Evolutionary conservation across 2,797 vertebrate species (phyloP), one percentile per base, ranked within the genome.

Genomic region (Tapirus indicus): DNA sequence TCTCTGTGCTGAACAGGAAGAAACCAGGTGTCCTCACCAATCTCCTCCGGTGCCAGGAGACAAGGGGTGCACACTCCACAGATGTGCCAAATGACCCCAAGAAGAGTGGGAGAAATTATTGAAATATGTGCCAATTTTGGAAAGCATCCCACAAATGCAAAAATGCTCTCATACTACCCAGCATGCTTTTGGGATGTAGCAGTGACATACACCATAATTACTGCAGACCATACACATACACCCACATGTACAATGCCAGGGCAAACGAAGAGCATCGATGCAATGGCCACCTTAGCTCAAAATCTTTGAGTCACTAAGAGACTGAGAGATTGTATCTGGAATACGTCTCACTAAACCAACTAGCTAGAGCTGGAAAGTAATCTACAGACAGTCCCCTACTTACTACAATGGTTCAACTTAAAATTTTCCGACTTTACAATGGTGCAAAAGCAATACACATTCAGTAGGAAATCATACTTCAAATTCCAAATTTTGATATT

Each of bases 61-160:
- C 71, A 27, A 95, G 60, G 54, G 38, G 74, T 52, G 3, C 38
- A 38, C 52, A 74, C 89, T 41, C 29, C 20, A 74, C 94, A 94
- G 96, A 92, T 94, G 66, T 95, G 90, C 87, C 96, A 75, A 72
- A 12, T 91, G 92, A 97, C 96, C 85, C 95, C 60, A 32, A 94
- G 77, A 94, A 54, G 85, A n/a, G 94, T 41, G 92, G 23, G 62
- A 74, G 66, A 83, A 79, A 74, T 85, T 52, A 75, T 47, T 85
- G 71, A 92, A 97, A 82, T 94, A 95, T 96, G 71, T 35, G 58
- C 47, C 75, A 72, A 49, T 88, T 94, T 91, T 72, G 52, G 69
- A 97, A 97, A 95, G 88, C 77, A 84, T 38, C 25, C 52, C 52
- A 95, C 47, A 92, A 91, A 85, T 92, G 66, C 87, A 92, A 56